A percentile compares a stretch with the other conserved stretches of the same genome.
These are phyloP conservation scores for Apteryx mantelli DNA, from an alignment of 2,113 vertebrate genomes.

Conservation along the genomic window DNA sequence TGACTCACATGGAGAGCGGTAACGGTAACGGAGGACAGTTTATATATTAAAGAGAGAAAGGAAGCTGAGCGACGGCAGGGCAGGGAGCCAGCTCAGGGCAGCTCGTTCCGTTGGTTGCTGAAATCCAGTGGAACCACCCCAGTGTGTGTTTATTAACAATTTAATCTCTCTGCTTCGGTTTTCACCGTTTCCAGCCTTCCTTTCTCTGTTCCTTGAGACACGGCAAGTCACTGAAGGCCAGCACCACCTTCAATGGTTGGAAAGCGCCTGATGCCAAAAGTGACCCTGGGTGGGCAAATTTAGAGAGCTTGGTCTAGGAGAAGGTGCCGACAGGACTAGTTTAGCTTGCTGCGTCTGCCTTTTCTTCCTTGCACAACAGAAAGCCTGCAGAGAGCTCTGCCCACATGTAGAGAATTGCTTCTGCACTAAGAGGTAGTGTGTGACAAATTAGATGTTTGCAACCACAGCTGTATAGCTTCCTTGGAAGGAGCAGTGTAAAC, in stretches of 20 bases:
- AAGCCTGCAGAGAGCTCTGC: background rate
- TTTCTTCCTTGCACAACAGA: background rate
- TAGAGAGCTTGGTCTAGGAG: background rate
- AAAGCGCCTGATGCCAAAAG: background rate
- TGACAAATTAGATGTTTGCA: constrained; percentile 26
- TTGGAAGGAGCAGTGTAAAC: background rate
- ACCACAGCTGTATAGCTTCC: background rate
- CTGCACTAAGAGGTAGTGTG: background rate
- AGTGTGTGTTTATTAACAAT: background rate
- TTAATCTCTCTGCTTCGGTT: background rate
- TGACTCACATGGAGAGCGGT: background rate
- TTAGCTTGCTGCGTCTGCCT: background rate
- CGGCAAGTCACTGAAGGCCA: background rate
- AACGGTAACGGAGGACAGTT: background rate
- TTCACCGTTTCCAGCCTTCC: background rate
- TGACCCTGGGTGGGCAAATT: fast-evolving
- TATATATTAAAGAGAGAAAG: background rate
- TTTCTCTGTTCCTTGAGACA: background rate
- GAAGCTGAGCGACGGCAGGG: background rate
- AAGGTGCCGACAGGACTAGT: background rate
- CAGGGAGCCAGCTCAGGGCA: background rate
- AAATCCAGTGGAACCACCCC: background rate
- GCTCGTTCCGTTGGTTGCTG: background rate
- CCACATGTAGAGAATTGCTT: background rate
- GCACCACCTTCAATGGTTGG: background rate